Base-by-base conservation (phyloP, 2,113 vertebrate genomes). In the Hyperopisus bebe region DNA sequence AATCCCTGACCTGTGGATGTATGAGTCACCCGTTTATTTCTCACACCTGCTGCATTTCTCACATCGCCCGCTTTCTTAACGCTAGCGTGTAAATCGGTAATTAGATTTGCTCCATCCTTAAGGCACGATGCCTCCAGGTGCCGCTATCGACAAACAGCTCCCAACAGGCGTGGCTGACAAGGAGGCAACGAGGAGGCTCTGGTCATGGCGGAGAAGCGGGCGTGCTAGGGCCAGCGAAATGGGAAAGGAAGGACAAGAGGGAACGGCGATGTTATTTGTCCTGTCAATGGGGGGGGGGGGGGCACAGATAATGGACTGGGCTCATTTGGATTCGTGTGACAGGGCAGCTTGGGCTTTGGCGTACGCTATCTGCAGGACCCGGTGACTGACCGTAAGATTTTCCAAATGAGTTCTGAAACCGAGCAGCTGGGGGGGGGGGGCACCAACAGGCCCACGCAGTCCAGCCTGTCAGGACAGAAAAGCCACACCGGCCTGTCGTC, bases 131-230 rank as follows among this genome's bases (percentile, higher is more conserved):
- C 88, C 42, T 48, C 35, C 77, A 74, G 84, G 90, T 46, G 62
- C 17, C 3, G n/a, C 39, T 44, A 90, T 90, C 86, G 62, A 86
- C 84, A 89, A 74, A 89, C 83, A 17, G 44, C 66, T 86, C 88
- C 90, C 87, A 31, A 83, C 17, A 48, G 88, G 88, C 15, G 50
- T 19, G 5, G 15, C 19, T 42, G 17, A 80, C 35, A 42, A 42
- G 13, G 74, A 39, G 74, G 31, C 55, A 3, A n/a, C 1, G 6
- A 24, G 21, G 58, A 27, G 24, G 24, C 58, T 10, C 58, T 10
- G n/a, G 62, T 31, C 62, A 86, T 27, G 27, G 31, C 47, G 58
- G 58, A 42, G 88, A 66, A 51, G 24, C n/a, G 82, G 35, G 53
- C 15, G 0, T 15, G 7, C 24, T 70, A 6, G 17, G n/a, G 15